These are phyloP conservation scores for Taxidea taxus DNA, from an alignment of 2,113 vertebrate genomes.

Conservation along the genomic window DNA sequence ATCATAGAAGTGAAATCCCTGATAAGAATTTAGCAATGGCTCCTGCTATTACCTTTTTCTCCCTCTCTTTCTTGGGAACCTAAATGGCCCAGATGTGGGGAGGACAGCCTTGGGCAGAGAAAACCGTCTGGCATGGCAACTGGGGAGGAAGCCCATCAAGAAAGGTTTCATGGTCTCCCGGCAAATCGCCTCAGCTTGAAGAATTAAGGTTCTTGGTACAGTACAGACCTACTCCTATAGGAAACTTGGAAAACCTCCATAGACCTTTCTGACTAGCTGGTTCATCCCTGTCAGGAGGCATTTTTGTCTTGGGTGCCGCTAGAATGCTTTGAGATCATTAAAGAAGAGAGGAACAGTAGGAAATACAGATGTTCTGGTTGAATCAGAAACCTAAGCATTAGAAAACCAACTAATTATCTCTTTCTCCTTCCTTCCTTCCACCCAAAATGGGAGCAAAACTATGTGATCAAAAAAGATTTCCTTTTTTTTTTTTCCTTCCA, in stretches of 20 bases:
- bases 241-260: not conserved
- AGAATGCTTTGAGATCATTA: not conserved
- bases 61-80: not conserved
- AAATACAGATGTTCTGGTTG: not conserved
- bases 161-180: not conserved
- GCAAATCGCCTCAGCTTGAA: not conserved
- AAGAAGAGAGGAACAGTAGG: not conserved
- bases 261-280: not conserved
- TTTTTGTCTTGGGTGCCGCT: not conserved
- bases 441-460: not conserved
- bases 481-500: not conserved
- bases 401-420: not conserved
- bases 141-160: not conserved
- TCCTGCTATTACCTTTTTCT: not conserved
- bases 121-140: not conserved
- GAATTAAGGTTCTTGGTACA: not conserved
- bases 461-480: not conserved
- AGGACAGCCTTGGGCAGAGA: not conserved
- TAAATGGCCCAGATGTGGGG: not conserved
- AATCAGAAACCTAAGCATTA: not conserved
- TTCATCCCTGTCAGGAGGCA: not conserved
- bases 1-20: not conserved
- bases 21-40: not conserved
- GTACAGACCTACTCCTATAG: not conserved
- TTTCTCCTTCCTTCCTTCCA: not conserved